Conservation (phyloP, 2,888 invertebrate genomes). For the Byasa hedistus region DNA sequence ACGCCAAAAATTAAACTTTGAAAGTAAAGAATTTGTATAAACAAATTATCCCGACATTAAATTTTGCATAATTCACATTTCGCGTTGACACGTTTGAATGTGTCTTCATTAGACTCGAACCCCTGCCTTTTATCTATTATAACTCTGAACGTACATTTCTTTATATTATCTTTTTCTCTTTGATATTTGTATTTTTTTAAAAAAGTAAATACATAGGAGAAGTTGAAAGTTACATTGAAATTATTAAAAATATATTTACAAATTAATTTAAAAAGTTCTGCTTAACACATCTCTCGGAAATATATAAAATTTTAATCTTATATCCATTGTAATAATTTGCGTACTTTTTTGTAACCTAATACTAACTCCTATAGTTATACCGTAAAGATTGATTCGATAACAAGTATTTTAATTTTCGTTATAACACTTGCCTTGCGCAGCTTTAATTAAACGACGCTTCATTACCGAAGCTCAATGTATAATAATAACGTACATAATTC, state of each 20-base stretch:
- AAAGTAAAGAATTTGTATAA: background rate
- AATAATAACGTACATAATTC: background rate
- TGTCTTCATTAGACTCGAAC: slow-evolving; percentile 2
- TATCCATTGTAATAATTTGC: too few relatives aligned
- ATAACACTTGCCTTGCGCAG: background rate
- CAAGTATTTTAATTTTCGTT: background rate
- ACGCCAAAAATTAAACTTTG: background rate
- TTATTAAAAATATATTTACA: too few relatives aligned
- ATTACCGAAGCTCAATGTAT: background rate
- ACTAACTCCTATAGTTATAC: too few relatives aligned
- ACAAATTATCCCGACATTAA: background rate
- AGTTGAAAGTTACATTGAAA: background rate
- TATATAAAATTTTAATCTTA: too few relatives aligned
- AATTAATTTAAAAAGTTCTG: too few relatives aligned
- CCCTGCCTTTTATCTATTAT: slow-evolving; percentile 2
- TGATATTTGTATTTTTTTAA: background rate
- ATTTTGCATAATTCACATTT: slow-evolving; percentile 13
- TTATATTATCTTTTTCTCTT: background rate
- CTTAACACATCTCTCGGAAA: too few relatives aligned
- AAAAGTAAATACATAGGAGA: background rate
- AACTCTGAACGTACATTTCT: background rate
- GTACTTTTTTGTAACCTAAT: too few relatives aligned
- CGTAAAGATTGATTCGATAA: too few relatives aligned
- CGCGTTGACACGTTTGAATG: slow-evolving; percentile 10
- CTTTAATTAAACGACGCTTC: background rate